Evolutionary conservation across 2,113 vertebrate species (phyloP), one percentile per base, ranked within the genome.

Genomic region (Tragelaphus scriptus): DNA sequence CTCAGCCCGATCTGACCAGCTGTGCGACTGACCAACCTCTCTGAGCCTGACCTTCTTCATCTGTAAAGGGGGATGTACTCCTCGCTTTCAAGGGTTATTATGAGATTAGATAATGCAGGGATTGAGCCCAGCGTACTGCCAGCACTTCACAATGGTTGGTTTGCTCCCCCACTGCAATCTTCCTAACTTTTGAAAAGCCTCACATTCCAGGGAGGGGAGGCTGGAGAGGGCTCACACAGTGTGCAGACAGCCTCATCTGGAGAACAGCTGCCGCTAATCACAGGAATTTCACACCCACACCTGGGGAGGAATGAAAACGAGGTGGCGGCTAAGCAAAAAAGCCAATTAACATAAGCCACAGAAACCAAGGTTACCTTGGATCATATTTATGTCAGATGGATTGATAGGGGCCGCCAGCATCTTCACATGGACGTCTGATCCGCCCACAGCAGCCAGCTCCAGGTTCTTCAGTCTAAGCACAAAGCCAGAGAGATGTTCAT

Each of bases 371-470:
- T 97, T 98, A 99, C 99, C 99, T 99, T 99, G 99, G 98, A 99
- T 99, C 99, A 99, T 99, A 97, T 99, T 99, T 97, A 99, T 99
- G 97, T 99, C 99, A 0, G 99, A 99, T 0, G 99, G 99, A 97
- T 99, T 99, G 98, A 99, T 97, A 79, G 99, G 99, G 71, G 99
- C 99, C 19, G 99, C 99, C 98, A 99, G 96, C 98, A 99, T 99
- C 98, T 99, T 99, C 98, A 99, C 97, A 0, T 98, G 98, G 96
- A 99, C 99, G 47, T 99, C 99, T 0, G 98, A 99, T 94, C 98
- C 98, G 81, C 99, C 99, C 49, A 99, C 26, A 25, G 98, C 40
- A 3, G 99, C 97, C 2, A 99, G 94, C 84, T 99, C 98, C 40
- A 99, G 68, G 47, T 98, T 98, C 98, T 99, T 99, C 90, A 99